Evolutionary conservation across 1,140 invertebrate genomes (phyloP), one percentile per base, ranked within the genome.

Genomic region (Drosophila obscura): DNA sequence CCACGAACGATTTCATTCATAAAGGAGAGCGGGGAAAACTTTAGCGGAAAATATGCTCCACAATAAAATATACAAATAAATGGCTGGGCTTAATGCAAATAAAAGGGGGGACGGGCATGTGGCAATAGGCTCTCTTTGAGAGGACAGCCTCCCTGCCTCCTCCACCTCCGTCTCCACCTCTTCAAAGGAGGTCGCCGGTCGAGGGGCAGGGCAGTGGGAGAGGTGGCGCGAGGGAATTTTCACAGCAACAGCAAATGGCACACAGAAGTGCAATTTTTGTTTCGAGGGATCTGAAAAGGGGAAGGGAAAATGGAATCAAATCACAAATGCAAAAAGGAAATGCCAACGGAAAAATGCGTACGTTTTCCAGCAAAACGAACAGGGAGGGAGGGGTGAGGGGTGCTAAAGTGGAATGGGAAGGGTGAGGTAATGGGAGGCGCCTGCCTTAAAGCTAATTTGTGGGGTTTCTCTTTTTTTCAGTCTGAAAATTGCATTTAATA

Each of bases 51-150:
- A 85, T 85, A 85, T 85, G 81, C 82, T 79, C 65, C 68, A 85
- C 81, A 85, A 85, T 85, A 85, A 85, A 85, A 85, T 85, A 85
- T 87, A 87, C 82, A 87, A 85, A 87, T 87, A 85, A 87, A 85
- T 85, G 82, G 69, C 66, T 39, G 43, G 82, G 82, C 82, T 85
- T 85, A 85, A 85, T 85, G 82, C 82, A 85, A 85, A 85, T 82
- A 87, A 78, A 77, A 50, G 44, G 64, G 46, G 45, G 48, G 24
- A 52, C 13, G 57, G 26, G 26, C 16, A 16, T 7, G 22, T 11
- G 22, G 72, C 31, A 48, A 52, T 46, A 61, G 50, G 66, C 66
- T 68, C 79, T 52, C 79, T 52, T 39, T 28, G 45, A 31, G 52
- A 31, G 35, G 31, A 39, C 35, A 39, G 35, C 35, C 11, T 4